These are phyloP conservation scores for Homarus americanus DNA, from an alignment of 1,140 invertebrate genomes.

Conservation along the genomic window DNA sequence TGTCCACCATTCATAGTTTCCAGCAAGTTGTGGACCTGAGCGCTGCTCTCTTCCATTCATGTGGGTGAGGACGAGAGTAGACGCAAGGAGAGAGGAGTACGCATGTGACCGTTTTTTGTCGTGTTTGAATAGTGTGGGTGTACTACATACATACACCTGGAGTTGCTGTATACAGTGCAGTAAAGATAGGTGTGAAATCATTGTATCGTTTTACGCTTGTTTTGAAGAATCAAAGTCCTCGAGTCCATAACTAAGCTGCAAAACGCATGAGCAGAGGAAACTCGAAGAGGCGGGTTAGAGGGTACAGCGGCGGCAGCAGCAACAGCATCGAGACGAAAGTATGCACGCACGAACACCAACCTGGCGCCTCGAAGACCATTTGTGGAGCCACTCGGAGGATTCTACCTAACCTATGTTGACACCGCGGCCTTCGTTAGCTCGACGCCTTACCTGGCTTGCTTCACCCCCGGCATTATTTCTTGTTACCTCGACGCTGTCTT, in stretches of 20 bases:
- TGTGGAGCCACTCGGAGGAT: constrained; percentile 60
- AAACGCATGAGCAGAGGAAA: not conserved
- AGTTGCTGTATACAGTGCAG: too few species aligned
- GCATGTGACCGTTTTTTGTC: not conserved
- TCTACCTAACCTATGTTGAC: constrained; percentile 64
- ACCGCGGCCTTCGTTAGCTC: constrained; percentile 42
- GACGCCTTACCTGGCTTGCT: constrained; percentile 15
- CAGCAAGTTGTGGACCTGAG: constrained; percentile 16
- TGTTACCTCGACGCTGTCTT: not conserved
- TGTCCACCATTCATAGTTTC: constrained; percentile 57
- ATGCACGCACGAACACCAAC: constrained; percentile 22
- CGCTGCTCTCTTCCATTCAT: constrained; percentile 55
- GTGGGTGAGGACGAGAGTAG: constrained; percentile 15
- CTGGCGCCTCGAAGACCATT: constrained; percentile 63
- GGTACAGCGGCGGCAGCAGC: not conserved
- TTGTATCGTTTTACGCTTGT: not conserved
- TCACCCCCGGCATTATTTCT: not conserved
- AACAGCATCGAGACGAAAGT: constrained; percentile 1
- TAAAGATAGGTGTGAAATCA: not conserved
- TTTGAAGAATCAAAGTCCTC: not conserved
- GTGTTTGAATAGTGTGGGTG: not conserved
- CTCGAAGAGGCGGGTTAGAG: not conserved
- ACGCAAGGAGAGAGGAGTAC: not conserved
- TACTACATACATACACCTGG: not conserved
- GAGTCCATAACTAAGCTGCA: not conserved